A percentile compares a stretch with the other conserved stretches of the same genome.
These are phyloP conservation scores for Auanema freiburgensis DNA, from an alignment of 2,888 invertebrate genomes.

Conservation along the genomic window DNA sequence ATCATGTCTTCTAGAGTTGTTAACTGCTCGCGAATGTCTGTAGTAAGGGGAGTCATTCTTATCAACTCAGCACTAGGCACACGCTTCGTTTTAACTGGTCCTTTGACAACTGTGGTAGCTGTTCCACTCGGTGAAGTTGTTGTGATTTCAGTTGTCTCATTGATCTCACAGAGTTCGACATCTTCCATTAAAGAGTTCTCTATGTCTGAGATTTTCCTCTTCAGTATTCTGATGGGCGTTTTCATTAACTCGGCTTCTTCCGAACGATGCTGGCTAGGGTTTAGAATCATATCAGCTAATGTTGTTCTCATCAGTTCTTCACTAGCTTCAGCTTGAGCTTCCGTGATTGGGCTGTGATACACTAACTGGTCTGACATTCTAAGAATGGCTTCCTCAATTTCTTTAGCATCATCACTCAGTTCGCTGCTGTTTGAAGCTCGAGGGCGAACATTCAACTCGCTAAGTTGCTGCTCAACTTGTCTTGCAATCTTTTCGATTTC, in stretches of 20 bases:
- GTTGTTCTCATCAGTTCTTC: conserved; percentile 56
- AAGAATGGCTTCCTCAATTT: conserved; percentile 55
- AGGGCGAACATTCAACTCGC: conserved; percentile 8
- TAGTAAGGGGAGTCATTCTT: conserved; percentile 48
- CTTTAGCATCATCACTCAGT: conserved; percentile 26
- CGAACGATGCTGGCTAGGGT: conserved; percentile 28
- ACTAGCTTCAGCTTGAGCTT: conserved; percentile 55
- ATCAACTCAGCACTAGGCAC: conserved; percentile 47
- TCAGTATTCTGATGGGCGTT: conserved; percentile 46
- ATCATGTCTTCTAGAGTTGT: conserved; percentile 45
- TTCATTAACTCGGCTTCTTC: conserved; percentile 33
- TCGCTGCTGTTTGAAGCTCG: background rate
- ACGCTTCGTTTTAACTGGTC: conserved; percentile 31
- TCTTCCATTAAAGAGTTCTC: conserved; percentile 56
- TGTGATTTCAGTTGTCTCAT: conserved; percentile 22
- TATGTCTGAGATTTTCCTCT: conserved; percentile 44
- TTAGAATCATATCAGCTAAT: conserved; percentile 59
- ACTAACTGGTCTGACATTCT: conserved; percentile 49
- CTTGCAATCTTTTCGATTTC: conserved; percentile 33
- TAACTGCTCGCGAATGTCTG: conserved; percentile 42
- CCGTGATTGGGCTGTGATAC: conserved; percentile 37
- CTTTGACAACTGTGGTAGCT: conserved; percentile 8
- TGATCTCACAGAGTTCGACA: conserved; percentile 42
- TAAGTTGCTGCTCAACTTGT: conserved; percentile 30
- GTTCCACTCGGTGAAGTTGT: conserved; percentile 14